Conservation (phyloP, 2,888 invertebrate species). For the Eristalis arbustorum region DNA sequence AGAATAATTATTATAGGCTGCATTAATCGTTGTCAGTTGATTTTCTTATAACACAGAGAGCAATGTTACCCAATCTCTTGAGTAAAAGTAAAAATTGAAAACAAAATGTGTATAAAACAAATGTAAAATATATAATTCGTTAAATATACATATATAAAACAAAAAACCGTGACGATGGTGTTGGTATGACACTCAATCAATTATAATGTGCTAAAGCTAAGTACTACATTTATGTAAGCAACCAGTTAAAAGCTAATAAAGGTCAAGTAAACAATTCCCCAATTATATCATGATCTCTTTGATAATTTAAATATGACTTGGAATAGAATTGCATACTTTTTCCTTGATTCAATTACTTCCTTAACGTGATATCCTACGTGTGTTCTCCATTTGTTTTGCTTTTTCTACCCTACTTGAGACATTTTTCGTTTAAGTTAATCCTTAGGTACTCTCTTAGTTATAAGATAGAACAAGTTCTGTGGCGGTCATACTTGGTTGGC, state of each 20-base stretch:
- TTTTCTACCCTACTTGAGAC: too few relatives aligned
- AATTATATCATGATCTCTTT: background rate
- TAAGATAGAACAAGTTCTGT: too few relatives aligned
- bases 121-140: slow-evolving; percentile 25
- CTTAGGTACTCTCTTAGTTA: too few relatives aligned
- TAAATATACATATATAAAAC: background rate
- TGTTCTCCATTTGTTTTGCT: too few relatives aligned
- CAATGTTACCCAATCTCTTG: background rate
- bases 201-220: slow-evolving; percentile 23
- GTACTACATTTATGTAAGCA: slow-evolving; percentile 12
- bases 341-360: too few relatives aligned
- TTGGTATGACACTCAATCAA: slow-evolving; percentile 15
- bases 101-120: background rate
- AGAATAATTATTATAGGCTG: slow-evolving; percentile 9
- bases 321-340: too few relatives aligned
- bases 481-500: too few relatives aligned
- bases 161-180: background rate
- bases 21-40: slow-evolving; percentile 33
- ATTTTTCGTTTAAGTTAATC: too few relatives aligned
- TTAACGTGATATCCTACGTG: too few relatives aligned
- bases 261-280: background rate
- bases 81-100: background rate
- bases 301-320: background rate
- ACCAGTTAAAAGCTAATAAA: background rate
- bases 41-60: background rate